A percentile compares a stretch with the other conserved stretches of the same genome.
Evolutionary conservation across 2,888 invertebrate species (phyloP).

Genomic region (Eilema caniola): DNA sequence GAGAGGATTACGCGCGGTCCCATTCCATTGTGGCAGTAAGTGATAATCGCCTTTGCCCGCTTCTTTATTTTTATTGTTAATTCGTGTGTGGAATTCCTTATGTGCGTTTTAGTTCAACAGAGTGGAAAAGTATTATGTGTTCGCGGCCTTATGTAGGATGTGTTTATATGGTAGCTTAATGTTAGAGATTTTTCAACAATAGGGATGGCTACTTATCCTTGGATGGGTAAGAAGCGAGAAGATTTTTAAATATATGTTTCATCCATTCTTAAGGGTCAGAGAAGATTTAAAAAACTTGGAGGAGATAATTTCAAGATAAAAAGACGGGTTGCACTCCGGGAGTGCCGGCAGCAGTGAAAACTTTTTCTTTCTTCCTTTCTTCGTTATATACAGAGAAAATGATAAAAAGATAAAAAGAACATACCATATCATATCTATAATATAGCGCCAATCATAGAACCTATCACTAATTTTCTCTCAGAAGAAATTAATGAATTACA

Average conservation of each 20-base stretch:
- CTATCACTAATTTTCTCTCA: no score
- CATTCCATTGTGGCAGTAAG: conserved; percentile 44
- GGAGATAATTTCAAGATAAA: no score
- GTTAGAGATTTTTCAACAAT: conserved; percentile 17
- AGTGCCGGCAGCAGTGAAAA: no score
- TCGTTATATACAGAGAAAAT: no score
- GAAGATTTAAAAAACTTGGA: not conserved
- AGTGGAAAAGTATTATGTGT: conserved; percentile 46
- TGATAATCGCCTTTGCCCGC: conserved; percentile 53
- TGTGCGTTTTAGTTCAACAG: conserved; percentile 44
- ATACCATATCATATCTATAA: no score
- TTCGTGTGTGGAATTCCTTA: conserved; percentile 59
- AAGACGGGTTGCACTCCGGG: no score
- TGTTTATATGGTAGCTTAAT: conserved; percentile 30
- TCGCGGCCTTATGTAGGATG: conserved; percentile 23
- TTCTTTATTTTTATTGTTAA: conserved; percentile 50
- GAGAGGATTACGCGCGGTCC: conserved; percentile 48
- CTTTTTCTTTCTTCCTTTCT: no score
- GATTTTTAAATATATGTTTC: conserved; percentile 27
- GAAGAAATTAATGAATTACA: no score
- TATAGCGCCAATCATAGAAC: no score
- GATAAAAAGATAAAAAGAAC: no score
- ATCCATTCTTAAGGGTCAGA: not conserved
- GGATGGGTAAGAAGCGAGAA: conserved; percentile 1
- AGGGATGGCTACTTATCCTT: conserved; percentile 7